Evolutionary conservation across 2,888 invertebrate genomes (phyloP).

Genomic region (Lasioglossum leucozonium): DNA sequence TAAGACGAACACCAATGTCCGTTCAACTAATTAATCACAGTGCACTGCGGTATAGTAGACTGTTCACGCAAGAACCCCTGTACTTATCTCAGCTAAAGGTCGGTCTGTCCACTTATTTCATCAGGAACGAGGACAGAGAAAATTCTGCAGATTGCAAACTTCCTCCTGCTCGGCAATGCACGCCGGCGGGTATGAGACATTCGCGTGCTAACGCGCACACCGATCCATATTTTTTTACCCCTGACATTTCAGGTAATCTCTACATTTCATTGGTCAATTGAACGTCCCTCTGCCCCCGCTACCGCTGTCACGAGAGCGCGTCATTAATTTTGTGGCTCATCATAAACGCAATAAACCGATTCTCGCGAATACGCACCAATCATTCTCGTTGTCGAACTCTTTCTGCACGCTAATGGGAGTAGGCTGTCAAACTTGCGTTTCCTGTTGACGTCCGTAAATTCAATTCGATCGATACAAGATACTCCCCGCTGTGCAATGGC

Average conservation of each 20-base stretch:
- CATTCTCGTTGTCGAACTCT: conserved; percentile 40
- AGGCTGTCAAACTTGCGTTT: conserved; percentile 64
- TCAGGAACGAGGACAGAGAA: conserved; percentile 18
- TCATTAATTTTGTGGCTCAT: conserved; percentile 64
- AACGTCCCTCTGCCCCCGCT: conserved; percentile 48
- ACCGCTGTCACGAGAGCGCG: conserved; percentile 49
- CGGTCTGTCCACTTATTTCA: conserved; percentile 23
- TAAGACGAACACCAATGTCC: conserved; percentile 1
- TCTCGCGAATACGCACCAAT: conserved; percentile 38
- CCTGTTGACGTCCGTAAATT: conserved; percentile 47
- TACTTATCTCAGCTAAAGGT: conserved; percentile 15
- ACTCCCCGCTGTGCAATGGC: not conserved
- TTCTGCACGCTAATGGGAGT: conserved; percentile 25
- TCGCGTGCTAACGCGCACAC: conserved; percentile 17
- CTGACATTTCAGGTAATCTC: conserved; percentile 55
- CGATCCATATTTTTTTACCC: conserved; percentile 38
- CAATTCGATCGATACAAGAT: conserved; percentile 38
- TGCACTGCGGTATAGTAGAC: not conserved
- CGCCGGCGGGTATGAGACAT: conserved; percentile 1
- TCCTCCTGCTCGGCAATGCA: conserved; percentile 7
- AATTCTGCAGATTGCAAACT: conserved; percentile 13
- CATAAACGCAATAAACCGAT: conserved; percentile 44
- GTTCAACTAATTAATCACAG: conserved; percentile 7
- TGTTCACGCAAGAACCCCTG: conserved; percentile 9
- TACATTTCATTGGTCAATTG: conserved; percentile 48